Percentiles rank a stretch among this genome's conserved stretches.
phyloP scores from a whole-genome alignment of 2,888 invertebrate species.

The Drosophila kuntzei region DNA sequence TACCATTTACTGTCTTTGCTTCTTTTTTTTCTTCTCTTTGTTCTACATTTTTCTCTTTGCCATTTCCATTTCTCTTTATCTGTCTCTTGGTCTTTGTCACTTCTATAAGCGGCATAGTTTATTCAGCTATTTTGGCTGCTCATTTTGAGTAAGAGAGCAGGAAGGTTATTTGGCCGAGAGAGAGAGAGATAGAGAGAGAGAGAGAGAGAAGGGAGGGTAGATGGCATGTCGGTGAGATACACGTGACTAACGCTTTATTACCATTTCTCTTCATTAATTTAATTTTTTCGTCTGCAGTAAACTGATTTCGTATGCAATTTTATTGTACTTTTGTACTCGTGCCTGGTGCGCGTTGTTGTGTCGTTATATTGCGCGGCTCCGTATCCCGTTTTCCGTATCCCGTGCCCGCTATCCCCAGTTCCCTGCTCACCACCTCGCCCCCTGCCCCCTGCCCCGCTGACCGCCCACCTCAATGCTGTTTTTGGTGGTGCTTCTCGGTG shows the following conservation, averaged over 20 bases:
- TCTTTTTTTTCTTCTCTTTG: conserved; percentile 1
- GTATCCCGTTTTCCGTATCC: no score
- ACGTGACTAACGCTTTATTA: conserved; percentile 81
- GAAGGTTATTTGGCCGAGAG: no score
- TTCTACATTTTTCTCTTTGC: neutral
- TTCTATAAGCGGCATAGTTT: conserved; percentile 40
- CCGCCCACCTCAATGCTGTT: conserved; percentile 29
- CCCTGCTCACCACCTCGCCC: neutral
- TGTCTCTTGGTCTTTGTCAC: conserved; percentile 18
- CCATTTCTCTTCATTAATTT: conserved; percentile 81
- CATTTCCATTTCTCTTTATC: neutral
- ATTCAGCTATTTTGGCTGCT: conserved; percentile 37
- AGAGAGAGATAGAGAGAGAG: neutral
- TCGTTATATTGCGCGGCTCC: conserved; percentile 57
- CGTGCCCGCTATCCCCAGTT: neutral
- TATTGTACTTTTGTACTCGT: conserved; percentile 81
- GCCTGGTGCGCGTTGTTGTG: conserved; percentile 80
- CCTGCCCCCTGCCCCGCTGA: neutral
- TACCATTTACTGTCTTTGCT: neutral
- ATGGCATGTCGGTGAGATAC: conserved; percentile 56
- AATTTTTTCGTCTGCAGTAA: conserved; percentile 81
- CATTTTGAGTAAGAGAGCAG: conserved; percentile 12
- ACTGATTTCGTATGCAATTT: conserved; percentile 82
- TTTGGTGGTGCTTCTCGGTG: conserved; percentile 63
- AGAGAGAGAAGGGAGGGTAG: conserved; percentile 1